Conservation (phyloP, 2,888 invertebrate genomes). For the Orchesellides sinensis region DNA sequence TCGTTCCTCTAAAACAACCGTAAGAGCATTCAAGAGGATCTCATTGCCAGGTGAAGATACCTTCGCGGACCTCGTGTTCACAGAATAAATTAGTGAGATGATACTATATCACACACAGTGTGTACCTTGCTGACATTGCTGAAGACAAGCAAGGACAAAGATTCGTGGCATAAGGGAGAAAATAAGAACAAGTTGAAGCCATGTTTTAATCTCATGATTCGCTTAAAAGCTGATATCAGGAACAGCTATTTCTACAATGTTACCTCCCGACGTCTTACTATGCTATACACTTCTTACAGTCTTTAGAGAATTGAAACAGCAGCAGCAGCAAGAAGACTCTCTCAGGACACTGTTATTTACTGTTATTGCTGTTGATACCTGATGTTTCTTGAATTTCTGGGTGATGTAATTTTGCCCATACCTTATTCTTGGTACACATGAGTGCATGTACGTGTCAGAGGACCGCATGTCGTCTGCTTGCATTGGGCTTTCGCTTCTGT, state of each 20-base stretch:
- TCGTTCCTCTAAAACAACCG: too few species aligned
- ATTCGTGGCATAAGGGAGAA: background rate
- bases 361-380: slow-evolving; percentile 56
- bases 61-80: background rate
- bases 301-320: slow-evolving; percentile 9
- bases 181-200: slow-evolving; percentile 3
- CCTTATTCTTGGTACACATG: slow-evolving; percentile 37
- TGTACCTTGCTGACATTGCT: background rate
- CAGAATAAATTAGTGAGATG: too few species aligned
- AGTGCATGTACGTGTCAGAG: slow-evolving; percentile 57
- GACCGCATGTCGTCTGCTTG: slow-evolving; percentile 40
- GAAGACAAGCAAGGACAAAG: too few species aligned
- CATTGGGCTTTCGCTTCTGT: background rate
- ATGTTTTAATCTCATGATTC: slow-evolving; percentile 25
- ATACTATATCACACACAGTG: too few species aligned
- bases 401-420: slow-evolving; percentile 57
- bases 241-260: too few species aligned
- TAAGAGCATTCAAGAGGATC: background rate
- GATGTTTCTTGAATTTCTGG: slow-evolving; percentile 47
- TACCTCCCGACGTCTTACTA: background rate
- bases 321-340: background rate
- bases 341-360: slow-evolving; percentile 51
- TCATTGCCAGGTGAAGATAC: background rate
- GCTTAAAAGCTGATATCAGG: slow-evolving; percentile 18
- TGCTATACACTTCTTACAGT: slow-evolving; percentile 11